Evolutionary conservation across 2,888 invertebrate genomes (phyloP).

Genomic region (Shargacucullia verbasci): DNA sequence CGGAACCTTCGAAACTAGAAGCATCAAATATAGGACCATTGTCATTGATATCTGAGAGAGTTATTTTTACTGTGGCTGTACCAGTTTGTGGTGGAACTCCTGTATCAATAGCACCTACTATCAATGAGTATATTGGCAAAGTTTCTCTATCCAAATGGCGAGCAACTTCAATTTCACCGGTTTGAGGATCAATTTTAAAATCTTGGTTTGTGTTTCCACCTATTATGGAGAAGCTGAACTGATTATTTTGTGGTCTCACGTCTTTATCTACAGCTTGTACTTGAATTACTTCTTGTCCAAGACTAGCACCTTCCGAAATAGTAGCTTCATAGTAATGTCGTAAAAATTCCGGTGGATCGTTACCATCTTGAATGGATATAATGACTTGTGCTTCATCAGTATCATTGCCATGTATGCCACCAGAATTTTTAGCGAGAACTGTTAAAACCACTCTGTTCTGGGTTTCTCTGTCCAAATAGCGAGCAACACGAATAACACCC

Average conservation of each 20-base stretch:
- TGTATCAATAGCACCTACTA: conserved; percentile 96
- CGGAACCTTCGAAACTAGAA: conserved; percentile 92
- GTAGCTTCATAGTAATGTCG: conserved; percentile 93
- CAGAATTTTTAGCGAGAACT: conserved; percentile 98
- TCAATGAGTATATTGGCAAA: conserved; percentile 92
- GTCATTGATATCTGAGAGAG: conserved; percentile 96
- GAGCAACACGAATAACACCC: conserved; percentile 95
- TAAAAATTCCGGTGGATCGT: conserved; percentile 98
- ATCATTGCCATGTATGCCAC: conserved; percentile 97
- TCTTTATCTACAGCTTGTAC: conserved; percentile 97
- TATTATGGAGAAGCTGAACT: conserved; percentile 96
- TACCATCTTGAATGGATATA: conserved; percentile 98
- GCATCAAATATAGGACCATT: conserved; percentile 96
- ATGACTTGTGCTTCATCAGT: conserved; percentile 98
- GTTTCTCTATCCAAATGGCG: conserved; percentile 94
- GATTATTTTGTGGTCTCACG: conserved; percentile 96
- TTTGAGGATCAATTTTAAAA: conserved; percentile 96
- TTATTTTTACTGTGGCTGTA: conserved; percentile 94
- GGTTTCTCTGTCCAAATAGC: conserved; percentile 95
- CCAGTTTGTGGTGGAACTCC: conserved; percentile 97
- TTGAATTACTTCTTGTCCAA: conserved; percentile 92
- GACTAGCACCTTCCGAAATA: conserved; percentile 93
- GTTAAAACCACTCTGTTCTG: conserved; percentile 96
- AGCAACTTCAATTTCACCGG: conserved; percentile 94
- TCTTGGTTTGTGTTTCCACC: conserved; percentile 94